Base-by-base conservation (phyloP, 2,113 vertebrate genomes). In the Aix galericulata region DNA sequence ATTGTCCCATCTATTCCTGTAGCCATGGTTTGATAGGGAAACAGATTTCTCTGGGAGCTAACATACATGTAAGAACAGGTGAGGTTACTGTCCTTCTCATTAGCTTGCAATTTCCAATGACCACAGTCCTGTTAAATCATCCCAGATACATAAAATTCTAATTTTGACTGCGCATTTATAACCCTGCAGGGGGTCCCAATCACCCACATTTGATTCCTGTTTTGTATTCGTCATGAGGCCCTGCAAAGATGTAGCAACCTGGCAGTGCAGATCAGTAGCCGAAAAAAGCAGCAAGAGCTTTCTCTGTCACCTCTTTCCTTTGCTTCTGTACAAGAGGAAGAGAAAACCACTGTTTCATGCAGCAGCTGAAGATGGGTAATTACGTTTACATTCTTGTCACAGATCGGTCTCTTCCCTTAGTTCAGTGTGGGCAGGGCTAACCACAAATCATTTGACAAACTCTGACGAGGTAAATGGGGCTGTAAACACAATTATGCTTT, bases 311-410 rank as follows among this genome's bases (percentile, higher is more conserved):
- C 42, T 42, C 71, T 60, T 75, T 27, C 60, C 48, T 91, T 17
- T 46, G 26, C n/a, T 21, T 4, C 3, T 5, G 31, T 40, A 36
- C 13, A 3, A 86, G 73, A 89, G 95, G 95, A 95, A 96, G 82
- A 93, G 80, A 93, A 93, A 95, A 95, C 91, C 91, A 69, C 91
- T 1, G 58, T 2, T 3, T 82, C 44, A 68, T 84, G 58, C 76
- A 58, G 44, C 86, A 92, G 92, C 71, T 56, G 48, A 38, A 86
- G 69, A 76, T 40, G 58, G 48, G 88, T 62, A 82, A 8, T 36
- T 76, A 32, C 23, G 76, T 38, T 90, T 77, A 60, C 14, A 9
- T 56, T 68, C n/a, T 25, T 4, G 88, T 58, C 36, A 34, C 34
- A 34, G 40, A 25, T 40, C 20, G 78, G 59, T 40, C 38, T 22